Base-by-base conservation (phyloP, 2,797 vertebrate genomes). In the Percopsis omiscomaycus region DNA sequence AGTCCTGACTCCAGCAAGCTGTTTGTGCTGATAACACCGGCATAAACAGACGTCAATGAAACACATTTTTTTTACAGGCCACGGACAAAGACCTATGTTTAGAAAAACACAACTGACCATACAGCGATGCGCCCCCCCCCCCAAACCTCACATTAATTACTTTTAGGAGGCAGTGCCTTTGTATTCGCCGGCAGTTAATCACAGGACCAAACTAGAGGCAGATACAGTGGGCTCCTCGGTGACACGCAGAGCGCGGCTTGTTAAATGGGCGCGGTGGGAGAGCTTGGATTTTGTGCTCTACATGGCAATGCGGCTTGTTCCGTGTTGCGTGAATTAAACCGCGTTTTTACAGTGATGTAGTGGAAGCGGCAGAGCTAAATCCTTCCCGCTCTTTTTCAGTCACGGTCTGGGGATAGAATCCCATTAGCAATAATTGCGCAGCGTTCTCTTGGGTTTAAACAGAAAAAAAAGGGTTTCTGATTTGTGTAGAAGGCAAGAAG, bases 81-180 rank as follows among this genome's bases (percentile, higher is more conserved):
- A 66, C 10, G 61, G 72, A 80, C 60, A 46, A 79, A 83, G 71
- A 61, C 69, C n/a, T 73, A 64, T 22, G n/a, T 73, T 81, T 55
- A 68, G 73, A 64, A 69, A 75, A 84, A 78, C 82, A 77, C 65
- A 62, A 69, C 79, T 80, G 80, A 81, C 76, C 78, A 44, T 68
- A 13, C 64, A 13, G 79, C 73, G 77, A 83, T 64, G 68, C 10
- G 3, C 46, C 3, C 14, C 46, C 11, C 11, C 14, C 64, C 68
- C 63, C 66, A 75, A 79, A 71, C 81, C 79, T 77, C 61, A 64
- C 80, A 9, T 71, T 88, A 86, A 89, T 90, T 82, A 87, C 80
- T 81, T 77, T 77, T 62, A 73, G 64, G 42, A 50, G 2, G 3
- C 4, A 22, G 15, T 5, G 28, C 30, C 62, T 81, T 82, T 69